Conservation (phyloP, 2,113 vertebrate genomes). For the Cricetomys ansorgei region DNA sequence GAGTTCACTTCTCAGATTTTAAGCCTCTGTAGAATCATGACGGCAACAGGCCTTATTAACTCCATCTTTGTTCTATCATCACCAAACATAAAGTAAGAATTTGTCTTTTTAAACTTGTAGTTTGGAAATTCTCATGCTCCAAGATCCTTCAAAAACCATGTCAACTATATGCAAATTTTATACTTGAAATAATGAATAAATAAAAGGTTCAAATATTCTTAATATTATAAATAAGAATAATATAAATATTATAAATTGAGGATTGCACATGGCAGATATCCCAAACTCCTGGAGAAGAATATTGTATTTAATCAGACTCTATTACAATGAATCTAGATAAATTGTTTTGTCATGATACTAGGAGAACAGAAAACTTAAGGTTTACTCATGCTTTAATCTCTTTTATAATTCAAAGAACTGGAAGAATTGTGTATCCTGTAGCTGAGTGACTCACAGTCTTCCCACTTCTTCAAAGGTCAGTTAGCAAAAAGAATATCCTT, state of each 20-base stretch:
- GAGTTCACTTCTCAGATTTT: not conserved
- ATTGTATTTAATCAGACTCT: not conserved
- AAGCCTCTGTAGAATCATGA: not conserved
- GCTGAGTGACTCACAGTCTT: not conserved
- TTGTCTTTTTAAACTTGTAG: not conserved
- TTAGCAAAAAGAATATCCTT: not conserved
- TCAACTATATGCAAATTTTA: not conserved
- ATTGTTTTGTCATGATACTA: not conserved
- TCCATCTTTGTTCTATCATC: not conserved
- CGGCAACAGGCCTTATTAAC: not conserved
- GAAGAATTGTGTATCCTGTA: not conserved
- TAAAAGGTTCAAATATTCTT: not conserved
- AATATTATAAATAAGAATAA: not conserved
- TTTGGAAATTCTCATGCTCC: not conserved
- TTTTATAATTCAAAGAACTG: constrained; percentile 34
- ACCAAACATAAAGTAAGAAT: not conserved
- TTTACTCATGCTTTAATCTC: not conserved
- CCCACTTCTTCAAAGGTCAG: constrained; percentile 16
- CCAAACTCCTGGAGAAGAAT: not conserved
- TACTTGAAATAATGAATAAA: not conserved
- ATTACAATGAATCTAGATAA: not conserved
- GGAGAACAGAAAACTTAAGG: not conserved
- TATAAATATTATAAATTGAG: not conserved
- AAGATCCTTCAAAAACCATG: not conserved
- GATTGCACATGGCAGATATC: not conserved